phyloP scores from a whole-genome alignment of 1,140 invertebrate genomes.

The Drosophila orosa region DNA sequence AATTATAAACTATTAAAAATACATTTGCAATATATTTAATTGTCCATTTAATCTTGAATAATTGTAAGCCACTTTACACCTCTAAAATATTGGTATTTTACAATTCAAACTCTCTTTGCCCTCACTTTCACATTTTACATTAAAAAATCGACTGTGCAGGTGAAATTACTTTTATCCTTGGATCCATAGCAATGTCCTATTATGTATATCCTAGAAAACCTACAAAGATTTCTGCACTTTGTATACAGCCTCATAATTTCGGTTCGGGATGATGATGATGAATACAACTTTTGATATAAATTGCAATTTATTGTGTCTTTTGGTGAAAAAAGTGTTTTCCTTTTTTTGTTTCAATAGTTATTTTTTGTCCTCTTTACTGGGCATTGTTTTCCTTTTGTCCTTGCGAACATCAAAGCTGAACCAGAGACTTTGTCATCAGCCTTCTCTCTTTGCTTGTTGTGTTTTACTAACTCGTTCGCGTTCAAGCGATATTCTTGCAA shows the following conservation, averaged over 20 bases:
- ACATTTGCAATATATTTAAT: neutral
- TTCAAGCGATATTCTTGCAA: slow-evolving; percentile 35
- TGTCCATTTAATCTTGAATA: too few species aligned
- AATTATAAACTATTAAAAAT: slow-evolving; percentile 7
- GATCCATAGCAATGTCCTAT: slow-evolving; percentile 5
- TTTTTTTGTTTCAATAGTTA: slow-evolving; percentile 64
- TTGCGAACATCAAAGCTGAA: slow-evolving; percentile 69
- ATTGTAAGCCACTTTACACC: too few species aligned
- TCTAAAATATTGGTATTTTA: too few species aligned
- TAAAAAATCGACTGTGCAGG: slow-evolving; percentile 5
- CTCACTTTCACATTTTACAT: slow-evolving; percentile 1
- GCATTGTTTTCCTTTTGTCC: slow-evolving; percentile 65
- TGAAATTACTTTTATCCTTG: slow-evolving; percentile 19
- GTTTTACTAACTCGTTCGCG: slow-evolving; percentile 47
- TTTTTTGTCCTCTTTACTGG: slow-evolving; percentile 51
- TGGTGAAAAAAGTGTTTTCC: slow-evolving; percentile 59
- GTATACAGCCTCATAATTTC: slow-evolving; percentile 25
- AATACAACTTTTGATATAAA: slow-evolving; percentile 69
- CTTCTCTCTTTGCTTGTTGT: slow-evolving; percentile 30
- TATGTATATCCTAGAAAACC: slow-evolving; percentile 2
- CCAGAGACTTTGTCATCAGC: slow-evolving; percentile 69
- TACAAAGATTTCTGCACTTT: slow-evolving; percentile 24
- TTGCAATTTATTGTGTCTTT: slow-evolving; percentile 66
- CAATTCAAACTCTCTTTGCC: neutral
- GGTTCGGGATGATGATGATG: slow-evolving; percentile 38